A percentile compares a stretch with the other conserved stretches of the same genome.
phyloP scores from a whole-genome alignment of 2,113 vertebrate species.

The Leptobrachium ailaonicum region DNA sequence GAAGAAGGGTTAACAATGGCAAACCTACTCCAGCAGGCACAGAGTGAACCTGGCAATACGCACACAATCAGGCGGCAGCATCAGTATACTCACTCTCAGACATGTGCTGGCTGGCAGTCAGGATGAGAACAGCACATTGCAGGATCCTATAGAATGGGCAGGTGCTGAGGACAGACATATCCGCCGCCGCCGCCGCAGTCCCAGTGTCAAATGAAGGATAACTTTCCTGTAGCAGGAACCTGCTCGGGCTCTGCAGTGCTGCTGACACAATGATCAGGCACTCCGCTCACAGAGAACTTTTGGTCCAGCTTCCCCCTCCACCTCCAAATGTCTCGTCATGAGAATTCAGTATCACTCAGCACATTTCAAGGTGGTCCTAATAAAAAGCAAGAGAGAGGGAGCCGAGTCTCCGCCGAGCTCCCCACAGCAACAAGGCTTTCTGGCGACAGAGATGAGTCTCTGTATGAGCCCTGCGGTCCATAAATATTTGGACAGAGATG shows the following conservation, averaged over 20 bases:
- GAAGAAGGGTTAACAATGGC: no score
- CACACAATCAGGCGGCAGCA: no score
- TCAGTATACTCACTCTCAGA: slow-evolving; percentile 7
- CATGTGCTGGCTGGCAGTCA: neutral
- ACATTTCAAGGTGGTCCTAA: slow-evolving; percentile 29
- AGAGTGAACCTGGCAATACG: no score
- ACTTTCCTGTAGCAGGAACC: neutral
- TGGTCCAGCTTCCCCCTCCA: slow-evolving; percentile 4
- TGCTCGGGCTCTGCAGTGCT: neutral
- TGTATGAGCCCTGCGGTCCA: no score
- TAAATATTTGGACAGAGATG: no score
- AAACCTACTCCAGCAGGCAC: no score
- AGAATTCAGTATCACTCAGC: neutral
- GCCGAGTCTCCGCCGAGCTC: neutral
- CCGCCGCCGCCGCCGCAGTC: neutral
- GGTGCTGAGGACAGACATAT: neutral
- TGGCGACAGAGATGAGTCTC: no score
- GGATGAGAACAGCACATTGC: slow-evolving; percentile 3
- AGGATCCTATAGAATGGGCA: neutral
- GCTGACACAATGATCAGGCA: neutral
- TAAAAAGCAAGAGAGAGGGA: neutral
- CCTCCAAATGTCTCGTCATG: neutral
- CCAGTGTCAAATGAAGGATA: neutral
- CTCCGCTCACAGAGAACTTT: neutral
- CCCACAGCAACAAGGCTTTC: no score